Base-by-base conservation (phyloP, 2,888 invertebrate species). In the Spisula solida region DNA sequence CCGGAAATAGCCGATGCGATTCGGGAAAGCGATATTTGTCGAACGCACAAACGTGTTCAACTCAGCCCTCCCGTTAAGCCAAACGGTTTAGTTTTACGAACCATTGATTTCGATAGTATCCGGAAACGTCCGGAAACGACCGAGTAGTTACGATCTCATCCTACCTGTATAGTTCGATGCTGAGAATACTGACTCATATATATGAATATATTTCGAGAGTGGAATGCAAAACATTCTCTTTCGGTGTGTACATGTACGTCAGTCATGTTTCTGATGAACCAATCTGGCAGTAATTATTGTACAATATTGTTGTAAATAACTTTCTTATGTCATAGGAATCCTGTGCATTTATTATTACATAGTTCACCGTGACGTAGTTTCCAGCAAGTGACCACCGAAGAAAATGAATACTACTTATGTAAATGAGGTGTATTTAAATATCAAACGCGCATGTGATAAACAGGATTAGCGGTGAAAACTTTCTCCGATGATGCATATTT, bases 181-280 rank as follows among this genome's bases (percentile, higher is more conserved):
- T 75, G 12, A 75, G 34, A 34, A 75, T 31, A 34, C 75, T 75
- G 75, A 75, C 75, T 75, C 75, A 75, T 34, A 41, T 41, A 41
- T 41, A 41, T 41, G 41, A 41, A 8, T 41, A 8, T 41, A 34
- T 75, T 75, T 34, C 5, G 31, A 75, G 75, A 31, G 31, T 75
- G 75, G 75, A 75, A 75, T 75, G 75, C 75, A 75, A 75, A 75
- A 31, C 31, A 75, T 75, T 75, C 75, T 34, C 75, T 75, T 34
- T 34, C 25, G 5, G 25, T n/a, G 12, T 75, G 14, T 75, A 75
- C 75, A 34, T 75, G 29, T 31, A 34, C 25, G 31, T 75, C 75
- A 31, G 16, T 66, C 60, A 25, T n/a, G 60, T 66, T 25, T 25
- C n/a, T 66, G 60, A 66, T 66, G 60, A 66, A n/a, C 12, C 60